A percentile compares a stretch with the other conserved stretches of the same genome.
phyloP scores from a whole-genome alignment of 2,888 invertebrate genomes.

The Latrodectus elegans region DNA sequence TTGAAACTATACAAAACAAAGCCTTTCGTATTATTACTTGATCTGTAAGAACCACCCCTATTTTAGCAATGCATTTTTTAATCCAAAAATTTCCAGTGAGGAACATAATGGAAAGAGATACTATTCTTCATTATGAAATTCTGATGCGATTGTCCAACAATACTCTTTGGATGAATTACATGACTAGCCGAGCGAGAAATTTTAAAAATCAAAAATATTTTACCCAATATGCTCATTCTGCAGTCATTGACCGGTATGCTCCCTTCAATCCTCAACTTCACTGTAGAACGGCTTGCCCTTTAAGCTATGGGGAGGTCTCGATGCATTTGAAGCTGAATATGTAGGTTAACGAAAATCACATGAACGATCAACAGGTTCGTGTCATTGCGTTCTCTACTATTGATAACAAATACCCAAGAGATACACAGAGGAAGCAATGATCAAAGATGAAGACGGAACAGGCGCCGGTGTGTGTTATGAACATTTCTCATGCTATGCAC shows the following conservation, averaged over 20 bases:
- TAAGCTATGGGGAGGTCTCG: neutral
- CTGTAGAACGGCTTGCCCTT: neutral
- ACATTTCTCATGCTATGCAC: neutral
- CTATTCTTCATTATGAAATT: neutral
- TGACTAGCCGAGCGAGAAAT: neutral
- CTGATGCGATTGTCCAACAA: neutral
- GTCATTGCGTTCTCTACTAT: neutral
- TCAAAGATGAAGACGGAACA: neutral
- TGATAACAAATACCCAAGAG: neutral
- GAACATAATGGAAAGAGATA: neutral
- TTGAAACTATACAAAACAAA: neutral
- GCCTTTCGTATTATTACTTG: neutral
- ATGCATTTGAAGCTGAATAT: neutral
- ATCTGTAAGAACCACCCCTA: neutral
- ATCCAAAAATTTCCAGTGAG: neutral
- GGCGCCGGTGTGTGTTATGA: neutral
- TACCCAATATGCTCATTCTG: neutral
- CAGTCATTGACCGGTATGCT: neutral
- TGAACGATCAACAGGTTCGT: neutral
- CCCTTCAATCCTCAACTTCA: neutral
- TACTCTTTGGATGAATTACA: neutral
- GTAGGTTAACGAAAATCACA: neutral
- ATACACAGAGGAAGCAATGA: neutral
- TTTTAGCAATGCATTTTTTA: neutral
- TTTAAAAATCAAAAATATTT: neutral